Evolutionary conservation across 2,113 vertebrate genomes (phyloP).

Genomic region (Rhegmatorhina hoffmannsi): DNA sequence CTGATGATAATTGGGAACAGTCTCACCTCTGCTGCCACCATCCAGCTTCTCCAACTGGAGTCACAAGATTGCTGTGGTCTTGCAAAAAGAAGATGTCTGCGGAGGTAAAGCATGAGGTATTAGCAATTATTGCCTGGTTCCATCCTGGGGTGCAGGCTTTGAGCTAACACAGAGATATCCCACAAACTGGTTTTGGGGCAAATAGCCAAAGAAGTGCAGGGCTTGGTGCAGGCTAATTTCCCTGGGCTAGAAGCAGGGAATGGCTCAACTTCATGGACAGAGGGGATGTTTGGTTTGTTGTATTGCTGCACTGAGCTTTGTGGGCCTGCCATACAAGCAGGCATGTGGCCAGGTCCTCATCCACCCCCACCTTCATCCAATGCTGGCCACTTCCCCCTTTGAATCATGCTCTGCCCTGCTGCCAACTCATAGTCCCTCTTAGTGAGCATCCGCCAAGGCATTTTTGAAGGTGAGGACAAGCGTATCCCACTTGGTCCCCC

Average conservation of each 20-base stretch:
- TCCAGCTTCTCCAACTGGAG: background rate
- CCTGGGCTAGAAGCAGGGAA: background rate
- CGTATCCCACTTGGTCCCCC: fast-evolving
- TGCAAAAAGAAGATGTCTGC: background rate
- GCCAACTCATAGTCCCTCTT: background rate
- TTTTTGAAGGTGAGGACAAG: background rate
- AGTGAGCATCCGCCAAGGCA: background rate
- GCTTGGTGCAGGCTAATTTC: background rate
- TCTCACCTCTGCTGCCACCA: constrained; percentile 8
- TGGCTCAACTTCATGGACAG: background rate
- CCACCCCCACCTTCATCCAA: background rate
- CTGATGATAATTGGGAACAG: constrained; percentile 4
- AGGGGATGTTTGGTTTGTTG: background rate
- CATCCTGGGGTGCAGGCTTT: background rate
- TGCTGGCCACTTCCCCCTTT: background rate
- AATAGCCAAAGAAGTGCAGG: background rate
- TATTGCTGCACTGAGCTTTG: fast-evolving
- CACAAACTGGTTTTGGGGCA: background rate
- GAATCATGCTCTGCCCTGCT: background rate
- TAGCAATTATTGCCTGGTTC: background rate
- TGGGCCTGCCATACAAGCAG: background rate
- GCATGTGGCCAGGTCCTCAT: background rate
- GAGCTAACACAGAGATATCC: background rate
- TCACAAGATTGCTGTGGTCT: background rate
- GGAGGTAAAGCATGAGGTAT: background rate